Conservation (phyloP, 2,113 vertebrate genomes). For the Neopipo cinnamomea region DNA sequence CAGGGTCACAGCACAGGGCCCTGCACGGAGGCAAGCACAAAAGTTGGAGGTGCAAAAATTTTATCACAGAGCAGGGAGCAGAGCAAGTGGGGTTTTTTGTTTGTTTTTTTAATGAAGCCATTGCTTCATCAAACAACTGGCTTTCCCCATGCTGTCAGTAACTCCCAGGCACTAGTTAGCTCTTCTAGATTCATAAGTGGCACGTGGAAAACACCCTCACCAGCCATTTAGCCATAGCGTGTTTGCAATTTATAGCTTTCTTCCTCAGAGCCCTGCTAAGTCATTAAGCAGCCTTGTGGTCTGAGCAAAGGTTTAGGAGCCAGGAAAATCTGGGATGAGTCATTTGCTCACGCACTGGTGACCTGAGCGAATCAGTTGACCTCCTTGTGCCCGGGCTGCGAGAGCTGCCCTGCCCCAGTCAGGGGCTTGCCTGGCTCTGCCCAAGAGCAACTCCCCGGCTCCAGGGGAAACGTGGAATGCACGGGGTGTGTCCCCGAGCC, state of each 20-base stretch:
- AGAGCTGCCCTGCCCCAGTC: not conserved
- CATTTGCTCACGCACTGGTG: not conserved
- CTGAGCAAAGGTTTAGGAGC: slow-evolving; percentile 19
- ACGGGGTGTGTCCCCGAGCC: not conserved
- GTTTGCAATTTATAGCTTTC: slow-evolving; percentile 1
- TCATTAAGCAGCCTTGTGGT: slow-evolving; percentile 11
- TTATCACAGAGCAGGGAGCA: not conserved
- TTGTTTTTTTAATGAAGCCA: not conserved
- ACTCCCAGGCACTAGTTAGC: not conserved
- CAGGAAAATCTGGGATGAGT: slow-evolving; percentile 29
- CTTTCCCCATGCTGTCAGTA: not conserved
- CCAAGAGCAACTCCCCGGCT: not conserved
- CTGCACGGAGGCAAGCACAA: not conserved
- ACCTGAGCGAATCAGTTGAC: slow-evolving; percentile 13
- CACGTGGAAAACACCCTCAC: not conserved
- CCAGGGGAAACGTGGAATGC: rapidly evolving
- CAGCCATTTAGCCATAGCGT: not conserved
- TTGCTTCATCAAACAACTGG: not conserved
- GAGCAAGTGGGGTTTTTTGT: not conserved
- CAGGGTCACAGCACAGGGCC: not conserved
- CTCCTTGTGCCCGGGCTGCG: not conserved
- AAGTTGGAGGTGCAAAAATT: not conserved
- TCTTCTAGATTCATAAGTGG: not conserved
- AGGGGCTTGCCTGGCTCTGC: not conserved
- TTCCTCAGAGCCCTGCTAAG: not conserved